Evolutionary conservation across 2,888 invertebrate species (phyloP).

Genomic region (Drosophila birchii): DNA sequence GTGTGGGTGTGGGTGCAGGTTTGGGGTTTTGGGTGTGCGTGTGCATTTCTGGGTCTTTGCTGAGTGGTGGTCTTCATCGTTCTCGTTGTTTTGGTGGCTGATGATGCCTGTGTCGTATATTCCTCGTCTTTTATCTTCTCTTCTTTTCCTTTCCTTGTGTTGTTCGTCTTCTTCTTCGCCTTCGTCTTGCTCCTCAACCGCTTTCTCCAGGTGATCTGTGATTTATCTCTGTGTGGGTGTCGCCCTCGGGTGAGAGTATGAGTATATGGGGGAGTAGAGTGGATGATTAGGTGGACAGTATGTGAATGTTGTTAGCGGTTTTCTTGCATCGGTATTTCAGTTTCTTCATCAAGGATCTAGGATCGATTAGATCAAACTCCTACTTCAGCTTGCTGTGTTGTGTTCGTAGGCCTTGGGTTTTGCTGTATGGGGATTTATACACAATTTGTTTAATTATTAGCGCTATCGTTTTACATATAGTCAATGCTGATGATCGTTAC

Average conservation of each 20-base stretch:
- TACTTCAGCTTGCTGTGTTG: not conserved
- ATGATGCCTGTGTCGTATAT: not conserved
- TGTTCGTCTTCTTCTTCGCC: constrained; percentile 1
- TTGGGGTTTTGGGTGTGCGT: constrained; percentile 3
- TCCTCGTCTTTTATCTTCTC: not conserved
- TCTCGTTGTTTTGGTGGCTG: constrained; percentile 4
- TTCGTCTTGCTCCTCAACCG: not conserved
- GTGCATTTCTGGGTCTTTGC: not conserved
- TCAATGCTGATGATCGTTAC: constrained; percentile 26
- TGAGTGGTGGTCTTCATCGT: not conserved
- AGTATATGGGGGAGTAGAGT: constrained; percentile 11
- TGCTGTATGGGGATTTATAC: constrained; percentile 40
- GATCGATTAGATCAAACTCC: constrained; percentile 3
- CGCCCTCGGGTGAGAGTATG: not conserved
- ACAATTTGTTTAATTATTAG: constrained; percentile 35
- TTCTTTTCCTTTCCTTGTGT: not conserved
- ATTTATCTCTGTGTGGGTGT: constrained; percentile 13
- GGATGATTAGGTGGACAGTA: constrained; percentile 16
- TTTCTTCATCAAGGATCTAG: constrained; percentile 2
- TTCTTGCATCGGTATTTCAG: constrained; percentile 1
- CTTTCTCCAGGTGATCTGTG: constrained; percentile 12
- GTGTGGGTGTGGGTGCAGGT: constrained; percentile 1
- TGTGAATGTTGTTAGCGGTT: constrained; percentile 11
- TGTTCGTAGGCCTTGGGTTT: not conserved
- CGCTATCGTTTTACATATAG: constrained; percentile 33